Percentiles rank a stretch among this genome's conserved stretches.
Conservation (phyloP, 2,797 vertebrate genomes). For the Helostoma temminkii region DNA sequence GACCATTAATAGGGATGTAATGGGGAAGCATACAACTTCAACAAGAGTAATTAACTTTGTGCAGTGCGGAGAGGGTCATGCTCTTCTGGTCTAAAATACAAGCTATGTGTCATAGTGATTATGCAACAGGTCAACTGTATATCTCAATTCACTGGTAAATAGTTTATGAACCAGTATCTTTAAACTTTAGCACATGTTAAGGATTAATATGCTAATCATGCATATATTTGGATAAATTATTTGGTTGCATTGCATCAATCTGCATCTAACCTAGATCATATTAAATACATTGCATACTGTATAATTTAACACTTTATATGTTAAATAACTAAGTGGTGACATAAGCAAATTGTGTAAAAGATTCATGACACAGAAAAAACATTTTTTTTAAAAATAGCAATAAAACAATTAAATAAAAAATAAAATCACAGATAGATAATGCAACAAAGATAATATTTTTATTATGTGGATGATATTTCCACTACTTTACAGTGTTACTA, state of each 20-base stretch:
- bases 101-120: neutral
- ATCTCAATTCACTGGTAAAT: neutral
- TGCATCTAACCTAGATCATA: too few species aligned
- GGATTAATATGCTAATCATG: neutral
- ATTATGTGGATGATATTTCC: neutral
- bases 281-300: too few species aligned
- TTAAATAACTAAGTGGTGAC: too few species aligned
- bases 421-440: neutral
- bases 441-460: neutral
- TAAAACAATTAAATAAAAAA: neutral
- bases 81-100: slow-evolving; percentile 57
- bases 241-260: neutral
- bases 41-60: slow-evolving; percentile 75
- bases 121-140: neutral
- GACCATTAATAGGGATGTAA: slow-evolving; percentile 74
- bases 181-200: neutral
- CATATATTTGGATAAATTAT: neutral
- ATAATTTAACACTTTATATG: too few species aligned
- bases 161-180: too few species aligned
- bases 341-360: neutral
- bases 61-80: slow-evolving; percentile 69
- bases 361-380: neutral
- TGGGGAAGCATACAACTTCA: slow-evolving; percentile 73
- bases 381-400: too few species aligned
- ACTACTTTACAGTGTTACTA: neutral